Evolutionary conservation across 2,113 vertebrate genomes (phyloP).

Genomic region (Sapayoa aenigma): DNA sequence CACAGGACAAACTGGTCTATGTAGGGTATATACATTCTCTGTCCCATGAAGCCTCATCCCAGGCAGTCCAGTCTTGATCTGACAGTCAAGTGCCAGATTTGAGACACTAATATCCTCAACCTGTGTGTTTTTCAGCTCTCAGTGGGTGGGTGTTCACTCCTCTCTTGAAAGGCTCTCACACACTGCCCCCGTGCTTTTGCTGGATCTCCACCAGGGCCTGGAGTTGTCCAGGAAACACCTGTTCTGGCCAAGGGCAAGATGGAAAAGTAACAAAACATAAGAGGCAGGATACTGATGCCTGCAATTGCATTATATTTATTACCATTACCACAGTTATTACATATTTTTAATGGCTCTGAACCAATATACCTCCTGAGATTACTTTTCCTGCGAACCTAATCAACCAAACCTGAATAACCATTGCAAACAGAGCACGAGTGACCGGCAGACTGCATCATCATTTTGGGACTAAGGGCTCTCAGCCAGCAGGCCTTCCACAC

Average conservation of each 20-base stretch:
- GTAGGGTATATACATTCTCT: rapidly evolving
- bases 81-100: background rate
- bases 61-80: background rate
- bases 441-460: background rate
- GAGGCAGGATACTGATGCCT: background rate
- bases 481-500: background rate
- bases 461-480: background rate
- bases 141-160: background rate
- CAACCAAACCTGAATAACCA: background rate
- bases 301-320: background rate
- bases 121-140: background rate
- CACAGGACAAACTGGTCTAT: background rate
- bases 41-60: background rate
- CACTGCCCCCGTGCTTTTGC: background rate
- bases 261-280: background rate
- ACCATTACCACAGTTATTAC: background rate
- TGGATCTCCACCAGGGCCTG: background rate
- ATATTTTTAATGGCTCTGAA: background rate
- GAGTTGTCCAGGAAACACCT: background rate
- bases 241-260: background rate
- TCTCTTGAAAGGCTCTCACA: background rate
- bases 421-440: background rate
- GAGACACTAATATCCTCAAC: background rate
- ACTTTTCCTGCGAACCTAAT: background rate
- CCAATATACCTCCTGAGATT: background rate